A percentile compares a stretch with the other conserved stretches of the same genome.
Conservation (phyloP, 2,113 vertebrate species). For the Panthera tigris region DNA sequence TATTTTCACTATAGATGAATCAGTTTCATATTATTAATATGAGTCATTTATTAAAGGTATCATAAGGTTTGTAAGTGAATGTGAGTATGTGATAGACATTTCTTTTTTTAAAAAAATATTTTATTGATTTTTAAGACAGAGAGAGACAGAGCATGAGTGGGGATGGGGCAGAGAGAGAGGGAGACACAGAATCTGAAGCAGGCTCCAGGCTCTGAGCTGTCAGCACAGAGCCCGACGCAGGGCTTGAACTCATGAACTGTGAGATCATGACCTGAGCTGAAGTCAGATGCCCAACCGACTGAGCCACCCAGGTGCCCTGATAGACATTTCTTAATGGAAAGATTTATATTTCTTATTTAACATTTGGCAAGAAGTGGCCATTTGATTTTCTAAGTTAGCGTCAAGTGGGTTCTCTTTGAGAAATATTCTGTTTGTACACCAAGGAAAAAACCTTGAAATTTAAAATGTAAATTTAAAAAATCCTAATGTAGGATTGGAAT, state of each 20-base stretch:
- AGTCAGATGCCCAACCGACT: too few relatives aligned
- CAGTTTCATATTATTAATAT: slow-evolving; percentile 4
- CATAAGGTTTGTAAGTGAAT: neutral
- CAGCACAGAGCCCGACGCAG: too few relatives aligned
- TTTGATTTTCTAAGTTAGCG: neutral
- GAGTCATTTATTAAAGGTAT: neutral
- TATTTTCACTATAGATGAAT: neutral
- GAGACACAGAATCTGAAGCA: too few relatives aligned
- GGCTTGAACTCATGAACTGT: too few relatives aligned
- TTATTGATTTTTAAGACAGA: neutral
- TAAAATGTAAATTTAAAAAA: neutral
- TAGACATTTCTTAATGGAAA: neutral
- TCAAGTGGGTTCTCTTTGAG: neutral
- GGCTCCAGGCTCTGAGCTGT: too few relatives aligned
- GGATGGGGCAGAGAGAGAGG: too few relatives aligned
- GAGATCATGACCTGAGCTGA: too few relatives aligned
- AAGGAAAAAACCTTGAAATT: neutral
- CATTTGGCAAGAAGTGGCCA: neutral
- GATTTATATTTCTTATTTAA: slow-evolving; percentile 22
- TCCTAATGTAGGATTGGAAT: neutral
- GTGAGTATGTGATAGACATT: neutral
- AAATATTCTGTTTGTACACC: neutral
- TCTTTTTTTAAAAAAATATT: neutral
- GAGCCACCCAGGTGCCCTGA: neutral
- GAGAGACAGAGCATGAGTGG: too few relatives aligned